Evolutionary conservation across 1,140 invertebrate species (phyloP).

Genomic region (Ceratina calcarata): DNA sequence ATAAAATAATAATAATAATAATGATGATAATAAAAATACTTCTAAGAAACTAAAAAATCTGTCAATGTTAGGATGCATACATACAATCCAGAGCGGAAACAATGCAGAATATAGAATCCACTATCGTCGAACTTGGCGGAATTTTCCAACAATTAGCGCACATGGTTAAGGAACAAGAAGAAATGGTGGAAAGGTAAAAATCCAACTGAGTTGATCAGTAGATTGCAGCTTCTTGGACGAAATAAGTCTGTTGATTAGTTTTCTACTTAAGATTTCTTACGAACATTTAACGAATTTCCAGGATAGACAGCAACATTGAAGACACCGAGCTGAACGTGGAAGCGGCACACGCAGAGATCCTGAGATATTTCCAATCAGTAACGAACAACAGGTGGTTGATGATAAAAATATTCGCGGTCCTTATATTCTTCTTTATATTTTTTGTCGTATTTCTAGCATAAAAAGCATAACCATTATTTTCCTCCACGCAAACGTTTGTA

Average conservation of each 20-base stretch:
- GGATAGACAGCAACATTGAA: conserved; percentile 98
- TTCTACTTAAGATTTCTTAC: neutral
- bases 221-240: too few species aligned
- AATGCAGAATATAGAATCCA: conserved; percentile 99
- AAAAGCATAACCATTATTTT: conserved; percentile 43
- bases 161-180: conserved; percentile 99
- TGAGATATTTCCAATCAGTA: conserved; percentile 99
- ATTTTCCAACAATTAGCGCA: conserved; percentile 99
- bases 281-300: conserved; percentile 75
- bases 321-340: conserved; percentile 98
- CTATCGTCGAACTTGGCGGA: conserved; percentile 98
- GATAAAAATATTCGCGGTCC: conserved; percentile 99
- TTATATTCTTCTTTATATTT: conserved; percentile 99
- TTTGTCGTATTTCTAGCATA: conserved; percentile 97
- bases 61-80: conserved; percentile 87
- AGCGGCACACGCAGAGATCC: conserved; percentile 97
- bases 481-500: conserved; percentile 26
- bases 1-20: too few species aligned
- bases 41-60: too few species aligned
- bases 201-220: neutral
- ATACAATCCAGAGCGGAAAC: conserved; percentile 96
- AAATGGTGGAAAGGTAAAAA: conserved; percentile 94
- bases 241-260: neutral
- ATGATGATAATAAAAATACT: too few species aligned
- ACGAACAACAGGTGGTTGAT: conserved; percentile 99